Base-by-base conservation (phyloP, 2,113 vertebrate genomes). In the Lagopus muta region DNA sequence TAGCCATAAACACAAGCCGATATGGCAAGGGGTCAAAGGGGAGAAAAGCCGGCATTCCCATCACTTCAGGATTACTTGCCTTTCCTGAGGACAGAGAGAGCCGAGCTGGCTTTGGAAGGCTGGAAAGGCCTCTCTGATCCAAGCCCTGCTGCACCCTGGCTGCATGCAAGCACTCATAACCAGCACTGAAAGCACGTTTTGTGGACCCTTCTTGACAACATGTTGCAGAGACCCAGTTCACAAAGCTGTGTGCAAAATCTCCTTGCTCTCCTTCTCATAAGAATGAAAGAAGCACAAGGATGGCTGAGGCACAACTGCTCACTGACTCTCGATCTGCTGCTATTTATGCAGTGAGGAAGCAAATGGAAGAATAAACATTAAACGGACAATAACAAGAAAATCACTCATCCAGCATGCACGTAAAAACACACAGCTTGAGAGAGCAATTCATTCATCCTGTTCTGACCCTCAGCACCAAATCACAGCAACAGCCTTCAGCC, bases 321-420 rank as follows among this genome's bases (percentile, higher is more conserved):
- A 28, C 0, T 2, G 38, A 27, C 38, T 89, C 73, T 34, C 42
- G 50, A 27, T 5, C 70, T 21, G 13, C 13, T 24, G 19, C 48
- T 61, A 7, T 20, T 62, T 38, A 57, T 24, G 42, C 55, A 47
- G 28, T 8, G 28, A 77, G 50, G 28, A 67, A 92, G 18, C 50
- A 80, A 80, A 66, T 0, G 0, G 69, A 66, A 32, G 45, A 11
- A 77, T 2, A 36, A 79, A 72, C 62, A 69, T 52, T 11, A 67
- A 87, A 60, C 17, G 13, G 65, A 6, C 28, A 52, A 27, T 11
- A 8, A 36, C 64, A 65, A 66, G 20, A 36, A 77, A 88, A 45
- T 21, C n/a, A 28, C 20, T 72, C 55, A 22, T 18, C 19, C 3
- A 5, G 9, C 0, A 0, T 12, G 20, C 19, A 36, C 43, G 16